A percentile compares a stretch with the other conserved stretches of the same genome.
Evolutionary conservation across 1,140 invertebrate genomes (phyloP).

Genomic region (Drepana arcuata): DNA sequence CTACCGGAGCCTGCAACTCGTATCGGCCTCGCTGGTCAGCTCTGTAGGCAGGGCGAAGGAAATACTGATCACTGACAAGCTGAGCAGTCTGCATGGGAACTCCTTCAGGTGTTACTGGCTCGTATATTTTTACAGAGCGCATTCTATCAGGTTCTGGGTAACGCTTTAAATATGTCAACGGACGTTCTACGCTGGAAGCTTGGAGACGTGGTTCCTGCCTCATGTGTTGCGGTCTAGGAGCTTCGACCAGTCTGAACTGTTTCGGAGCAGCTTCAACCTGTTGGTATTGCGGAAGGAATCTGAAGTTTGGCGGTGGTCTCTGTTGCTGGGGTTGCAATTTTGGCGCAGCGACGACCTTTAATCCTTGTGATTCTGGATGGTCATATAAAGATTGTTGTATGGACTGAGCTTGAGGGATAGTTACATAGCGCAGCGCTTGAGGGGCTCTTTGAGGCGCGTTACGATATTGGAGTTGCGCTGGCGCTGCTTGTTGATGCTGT

Average conservation of each 20-base stretch:
- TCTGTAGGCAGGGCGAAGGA: conserved; percentile 43
- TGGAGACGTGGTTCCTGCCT: conserved; percentile 40
- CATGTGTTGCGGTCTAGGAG: conserved; percentile 29
- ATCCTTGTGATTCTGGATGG: conserved; percentile 50
- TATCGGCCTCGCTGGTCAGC: conserved; percentile 32
- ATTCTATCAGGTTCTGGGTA: conserved; percentile 49
- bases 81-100: conserved; percentile 34
- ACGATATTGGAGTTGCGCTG: conserved; percentile 27
- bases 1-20: conserved; percentile 21
- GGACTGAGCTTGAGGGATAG: conserved; percentile 32
- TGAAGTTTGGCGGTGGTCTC: conserved; percentile 34
- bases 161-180: conserved; percentile 52
- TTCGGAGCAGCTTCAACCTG: conserved; percentile 46
- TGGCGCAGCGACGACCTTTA: conserved; percentile 53
- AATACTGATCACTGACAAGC: conserved; percentile 42
- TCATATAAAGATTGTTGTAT: conserved; percentile 42
- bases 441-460: conserved; percentile 30
- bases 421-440: conserved; percentile 49
- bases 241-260: conserved; percentile 49
- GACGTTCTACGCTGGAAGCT: conserved; percentile 37
- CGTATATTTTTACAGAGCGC: conserved; percentile 37
- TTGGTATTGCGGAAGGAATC: conserved; percentile 44
- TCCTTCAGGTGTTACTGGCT: conserved; percentile 29
- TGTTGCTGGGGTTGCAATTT: conserved; percentile 40
- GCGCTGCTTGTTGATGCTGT: conserved; percentile 13